A percentile compares a stretch with the other conserved stretches of the same genome.
phyloP scores from a whole-genome alignment of 2,797 vertebrate genomes.

The Eutrigla gurnardus region DNA sequence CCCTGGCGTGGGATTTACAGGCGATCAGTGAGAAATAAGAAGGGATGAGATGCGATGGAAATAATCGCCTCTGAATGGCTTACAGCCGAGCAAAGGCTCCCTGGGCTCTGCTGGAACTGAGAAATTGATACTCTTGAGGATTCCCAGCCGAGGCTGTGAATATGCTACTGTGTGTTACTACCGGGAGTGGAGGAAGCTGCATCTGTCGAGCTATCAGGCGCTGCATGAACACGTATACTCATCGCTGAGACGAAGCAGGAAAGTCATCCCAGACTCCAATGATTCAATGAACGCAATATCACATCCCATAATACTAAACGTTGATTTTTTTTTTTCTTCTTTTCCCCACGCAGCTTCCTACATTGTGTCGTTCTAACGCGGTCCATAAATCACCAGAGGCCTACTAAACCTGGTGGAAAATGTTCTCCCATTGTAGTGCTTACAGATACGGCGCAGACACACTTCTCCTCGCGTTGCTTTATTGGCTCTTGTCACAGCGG shows the following conservation, averaged over 20 bases:
- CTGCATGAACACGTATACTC: slow-evolving; percentile 11
- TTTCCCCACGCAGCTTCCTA: slow-evolving; percentile 7
- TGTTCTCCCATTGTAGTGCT: slow-evolving; percentile 44
- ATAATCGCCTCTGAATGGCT: slow-evolving; percentile 57
- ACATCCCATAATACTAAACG: slow-evolving; percentile 12
- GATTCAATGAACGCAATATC: slow-evolving; percentile 21
- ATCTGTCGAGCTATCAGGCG: slow-evolving; percentile 18
- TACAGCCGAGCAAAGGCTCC: slow-evolving; percentile 37
- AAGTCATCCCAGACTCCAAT: slow-evolving; percentile 15
- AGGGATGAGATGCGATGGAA: slow-evolving; percentile 44
- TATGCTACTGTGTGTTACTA: slow-evolving; percentile 23
- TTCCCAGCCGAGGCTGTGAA: slow-evolving; percentile 46
- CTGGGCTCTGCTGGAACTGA: slow-evolving; percentile 33
- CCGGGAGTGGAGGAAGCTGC: slow-evolving; percentile 16
- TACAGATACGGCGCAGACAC: slow-evolving; percentile 39
- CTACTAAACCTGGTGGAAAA: slow-evolving; percentile 51
- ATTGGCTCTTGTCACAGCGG: slow-evolving; percentile 53
- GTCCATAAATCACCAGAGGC: slow-evolving; percentile 53
- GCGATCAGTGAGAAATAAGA: slow-evolving; percentile 44
- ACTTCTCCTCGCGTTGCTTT: slow-evolving; percentile 47
- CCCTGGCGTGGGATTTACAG: slow-evolving; percentile 30
- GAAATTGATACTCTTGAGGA: slow-evolving; percentile 45
- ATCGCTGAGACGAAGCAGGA: slow-evolving; percentile 30
- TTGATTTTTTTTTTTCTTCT: slow-evolving; percentile 36
- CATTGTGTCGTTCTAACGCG: background rate